phyloP scores from a whole-genome alignment of 1,140 invertebrate species.

The Dendrolimus kikuchii region DNA sequence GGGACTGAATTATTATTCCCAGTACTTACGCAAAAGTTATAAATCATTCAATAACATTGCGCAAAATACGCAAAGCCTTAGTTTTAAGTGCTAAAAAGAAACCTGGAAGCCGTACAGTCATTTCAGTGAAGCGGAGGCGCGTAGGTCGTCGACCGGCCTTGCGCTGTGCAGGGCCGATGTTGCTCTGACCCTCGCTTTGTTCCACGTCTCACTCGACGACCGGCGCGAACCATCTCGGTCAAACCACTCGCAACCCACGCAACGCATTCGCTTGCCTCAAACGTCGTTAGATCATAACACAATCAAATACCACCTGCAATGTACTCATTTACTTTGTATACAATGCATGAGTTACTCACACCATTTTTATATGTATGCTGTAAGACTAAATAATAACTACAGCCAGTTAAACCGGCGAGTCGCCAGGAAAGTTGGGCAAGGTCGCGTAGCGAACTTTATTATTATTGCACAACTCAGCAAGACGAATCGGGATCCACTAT shows the following conservation, averaged over 20 bases:
- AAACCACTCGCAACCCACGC: constrained; percentile 23
- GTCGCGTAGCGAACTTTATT: constrained; percentile 48
- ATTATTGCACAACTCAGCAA: constrained; percentile 62
- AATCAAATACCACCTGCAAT: not conserved
- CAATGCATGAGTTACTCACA: too few relatives aligned
- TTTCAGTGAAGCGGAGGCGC: constrained; percentile 34
- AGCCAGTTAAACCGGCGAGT: constrained; percentile 24
- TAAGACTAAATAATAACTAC: too few relatives aligned
- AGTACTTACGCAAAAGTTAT: too few relatives aligned
- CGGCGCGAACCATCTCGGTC: constrained; percentile 19
- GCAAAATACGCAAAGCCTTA: not conserved
- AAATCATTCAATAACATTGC: too few relatives aligned
- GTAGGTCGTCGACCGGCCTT: constrained; percentile 65
- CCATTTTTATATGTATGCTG: too few relatives aligned
- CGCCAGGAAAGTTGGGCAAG: constrained; percentile 58
- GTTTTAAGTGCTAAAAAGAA: constrained; percentile 22
- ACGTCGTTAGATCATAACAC: not conserved
- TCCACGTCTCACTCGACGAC: constrained; percentile 27
- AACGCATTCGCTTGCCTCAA: not conserved
- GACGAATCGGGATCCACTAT: constrained; percentile 53
- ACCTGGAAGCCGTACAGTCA: constrained; percentile 21
- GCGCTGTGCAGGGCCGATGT: constrained; percentile 49
- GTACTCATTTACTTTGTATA: not conserved
- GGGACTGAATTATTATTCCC: too few relatives aligned
- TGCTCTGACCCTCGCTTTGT: constrained; percentile 56